Conservation (phyloP, 2,113 vertebrate genomes). For the Trachemys scripta region DNA sequence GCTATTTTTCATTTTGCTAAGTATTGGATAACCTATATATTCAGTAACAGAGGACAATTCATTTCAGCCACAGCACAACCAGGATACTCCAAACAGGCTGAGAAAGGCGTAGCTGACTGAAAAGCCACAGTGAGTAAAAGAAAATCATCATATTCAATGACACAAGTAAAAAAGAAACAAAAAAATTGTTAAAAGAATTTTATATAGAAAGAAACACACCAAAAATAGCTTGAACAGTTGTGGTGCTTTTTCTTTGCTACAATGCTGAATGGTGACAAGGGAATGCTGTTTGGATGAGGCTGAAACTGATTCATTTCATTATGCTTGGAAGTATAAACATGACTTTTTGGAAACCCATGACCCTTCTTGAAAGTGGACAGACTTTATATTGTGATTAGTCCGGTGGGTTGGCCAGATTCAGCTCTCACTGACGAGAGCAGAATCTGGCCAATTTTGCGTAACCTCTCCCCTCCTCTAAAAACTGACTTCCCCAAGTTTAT, state of each 20-base stretch:
- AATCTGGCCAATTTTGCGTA: neutral
- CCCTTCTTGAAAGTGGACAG: neutral
- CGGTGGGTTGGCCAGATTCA: neutral
- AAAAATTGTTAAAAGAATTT: conserved; percentile 43
- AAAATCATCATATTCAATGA: neutral
- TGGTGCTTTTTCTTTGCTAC: neutral
- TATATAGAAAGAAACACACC: conserved; percentile 48
- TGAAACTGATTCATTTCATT: conserved; percentile 11
- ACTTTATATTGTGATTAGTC: neutral
- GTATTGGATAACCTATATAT: conserved; percentile 26
- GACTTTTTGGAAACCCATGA: neutral
- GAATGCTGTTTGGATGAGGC: neutral
- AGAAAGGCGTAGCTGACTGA: conserved; percentile 16
- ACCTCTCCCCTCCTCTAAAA: conserved; percentile 5
- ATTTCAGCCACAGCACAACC: conserved; percentile 12
- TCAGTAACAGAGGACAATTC: conserved; percentile 30
- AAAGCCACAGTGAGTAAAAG: conserved; percentile 29
- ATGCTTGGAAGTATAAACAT: conserved; percentile 19
- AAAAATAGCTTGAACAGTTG: neutral
- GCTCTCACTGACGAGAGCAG: conserved; percentile 33
- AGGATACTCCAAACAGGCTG: neutral
- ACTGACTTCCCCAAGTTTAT: neutral
- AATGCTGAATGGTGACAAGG: neutral
- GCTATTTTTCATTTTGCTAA: conserved; percentile 17
- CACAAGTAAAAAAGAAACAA: conserved; percentile 23